These are phyloP conservation scores for Sphinx pinastri DNA, from an alignment of 2,888 invertebrate genomes.

Conservation along the genomic window DNA sequence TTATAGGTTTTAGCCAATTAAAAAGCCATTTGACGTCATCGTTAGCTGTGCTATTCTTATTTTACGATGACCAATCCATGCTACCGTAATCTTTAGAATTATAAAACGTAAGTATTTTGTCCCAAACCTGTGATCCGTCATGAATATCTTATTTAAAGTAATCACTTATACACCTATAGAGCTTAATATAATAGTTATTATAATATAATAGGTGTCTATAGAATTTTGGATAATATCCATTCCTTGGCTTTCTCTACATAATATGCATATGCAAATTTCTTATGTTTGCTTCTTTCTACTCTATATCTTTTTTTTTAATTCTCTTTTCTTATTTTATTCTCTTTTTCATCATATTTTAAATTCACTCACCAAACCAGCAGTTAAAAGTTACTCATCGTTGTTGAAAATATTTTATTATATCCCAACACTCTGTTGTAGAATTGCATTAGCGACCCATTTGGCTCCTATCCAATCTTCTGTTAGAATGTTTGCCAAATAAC, in stretches of 20 bases:
- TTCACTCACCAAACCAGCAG: too few relatives aligned
- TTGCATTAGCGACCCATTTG: not conserved
- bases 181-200: conserved; percentile 18
- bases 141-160: conserved; percentile 10
- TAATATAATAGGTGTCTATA: not conserved
- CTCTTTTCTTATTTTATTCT: too few relatives aligned
- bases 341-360: too few relatives aligned
- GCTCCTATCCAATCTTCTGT: not conserved
- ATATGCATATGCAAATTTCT: too few relatives aligned
- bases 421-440: not conserved
- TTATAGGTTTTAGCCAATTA: too few relatives aligned
- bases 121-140: conserved; percentile 23
- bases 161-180: conserved; percentile 13
- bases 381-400: too few relatives aligned
- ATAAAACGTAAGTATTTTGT: conserved; percentile 11
- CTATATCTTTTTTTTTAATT: too few relatives aligned
- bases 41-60: not conserved
- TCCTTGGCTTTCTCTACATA: not conserved
- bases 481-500: not conserved
- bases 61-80: too few relatives aligned
- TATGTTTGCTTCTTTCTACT: too few relatives aligned
- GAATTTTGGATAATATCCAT: not conserved
- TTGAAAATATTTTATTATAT: too few relatives aligned
- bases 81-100: not conserved
- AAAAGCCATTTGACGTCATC: not conserved